Percentiles rank a stretch among this genome's conserved stretches.
phyloP scores from a whole-genome alignment of 23 tunicate genomes.

The Aplidium turbinatum region DNA sequence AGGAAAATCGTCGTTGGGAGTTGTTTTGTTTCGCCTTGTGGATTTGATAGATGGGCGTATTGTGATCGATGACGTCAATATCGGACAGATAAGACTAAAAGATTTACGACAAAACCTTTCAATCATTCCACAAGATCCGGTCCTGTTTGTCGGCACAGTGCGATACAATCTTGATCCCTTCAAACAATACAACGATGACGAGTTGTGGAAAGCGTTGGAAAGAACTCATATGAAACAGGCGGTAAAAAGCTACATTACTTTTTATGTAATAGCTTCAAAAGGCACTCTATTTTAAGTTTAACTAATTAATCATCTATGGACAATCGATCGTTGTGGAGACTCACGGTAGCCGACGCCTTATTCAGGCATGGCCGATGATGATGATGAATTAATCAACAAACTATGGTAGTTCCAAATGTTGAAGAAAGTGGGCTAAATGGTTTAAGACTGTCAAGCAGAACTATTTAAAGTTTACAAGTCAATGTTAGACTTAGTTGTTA shows the following conservation, averaged over 20 bases:
- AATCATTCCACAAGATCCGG: conserved; percentile 97
- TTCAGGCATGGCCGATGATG: too few relatives aligned
- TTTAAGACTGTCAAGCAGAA: too few relatives aligned
- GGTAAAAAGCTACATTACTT: conserved; percentile 46
- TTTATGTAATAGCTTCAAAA: too few relatives aligned
- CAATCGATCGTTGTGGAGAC: too few relatives aligned
- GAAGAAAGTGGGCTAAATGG: too few relatives aligned
- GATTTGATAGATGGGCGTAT: conserved; percentile 54
- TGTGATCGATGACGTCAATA: conserved; percentile 63
- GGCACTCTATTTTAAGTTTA: too few relatives aligned
- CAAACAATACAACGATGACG: conserved; percentile 73
- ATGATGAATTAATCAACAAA: too few relatives aligned
- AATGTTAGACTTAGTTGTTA: too few relatives aligned
- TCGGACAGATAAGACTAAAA: conserved; percentile 44
- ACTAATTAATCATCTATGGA: too few relatives aligned
- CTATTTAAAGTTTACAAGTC: too few relatives aligned
- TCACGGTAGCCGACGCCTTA: too few relatives aligned
- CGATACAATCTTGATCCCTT: conserved; percentile 96
- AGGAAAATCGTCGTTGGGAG: conserved; percentile 89
- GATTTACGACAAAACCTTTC: conserved; percentile 72
- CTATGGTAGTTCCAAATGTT: too few relatives aligned
- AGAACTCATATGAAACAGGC: conserved; percentile 75
- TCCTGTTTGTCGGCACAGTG: conserved; percentile 88
- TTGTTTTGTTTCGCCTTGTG: conserved; percentile 68
- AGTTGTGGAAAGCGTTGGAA: conserved; percentile 90